phyloP scores from a whole-genome alignment of 2,113 vertebrate species.

The Eonycteris spelaea region DNA sequence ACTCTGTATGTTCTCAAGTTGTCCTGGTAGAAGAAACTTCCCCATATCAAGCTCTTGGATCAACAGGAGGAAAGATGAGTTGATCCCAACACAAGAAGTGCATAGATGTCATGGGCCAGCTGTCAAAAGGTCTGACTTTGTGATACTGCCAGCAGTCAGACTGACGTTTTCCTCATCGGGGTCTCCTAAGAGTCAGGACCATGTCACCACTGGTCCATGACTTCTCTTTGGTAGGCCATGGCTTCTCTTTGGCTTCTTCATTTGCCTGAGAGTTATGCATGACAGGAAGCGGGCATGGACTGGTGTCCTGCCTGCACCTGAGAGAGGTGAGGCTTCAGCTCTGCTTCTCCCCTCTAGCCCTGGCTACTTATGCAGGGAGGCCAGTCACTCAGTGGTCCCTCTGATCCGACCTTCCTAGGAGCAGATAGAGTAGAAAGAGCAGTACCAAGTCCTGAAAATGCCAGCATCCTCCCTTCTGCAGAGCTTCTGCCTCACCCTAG shows the following conservation, averaged over 20 bases:
- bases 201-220: no score
- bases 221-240: no score
- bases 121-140: neutral
- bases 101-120: neutral
- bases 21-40: neutral
- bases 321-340: neutral
- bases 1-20: neutral
- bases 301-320: neutral
- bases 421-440: neutral
- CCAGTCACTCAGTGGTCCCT: neutral
- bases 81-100: neutral
- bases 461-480: neutral
- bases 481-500: neutral
- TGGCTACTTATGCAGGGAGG: neutral
- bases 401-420: neutral
- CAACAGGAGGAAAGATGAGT: neutral
- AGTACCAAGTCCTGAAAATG: neutral
- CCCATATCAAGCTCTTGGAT: neutral
- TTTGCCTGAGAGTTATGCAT: neutral
- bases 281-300: neutral
- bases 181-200: neutral
- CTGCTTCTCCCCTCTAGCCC: neutral
- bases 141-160: neutral
- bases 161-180: neutral
- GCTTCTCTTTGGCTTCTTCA: no score